Base-by-base conservation (phyloP, 2,888 invertebrate species). In the Anthrax anthrax region DNA sequence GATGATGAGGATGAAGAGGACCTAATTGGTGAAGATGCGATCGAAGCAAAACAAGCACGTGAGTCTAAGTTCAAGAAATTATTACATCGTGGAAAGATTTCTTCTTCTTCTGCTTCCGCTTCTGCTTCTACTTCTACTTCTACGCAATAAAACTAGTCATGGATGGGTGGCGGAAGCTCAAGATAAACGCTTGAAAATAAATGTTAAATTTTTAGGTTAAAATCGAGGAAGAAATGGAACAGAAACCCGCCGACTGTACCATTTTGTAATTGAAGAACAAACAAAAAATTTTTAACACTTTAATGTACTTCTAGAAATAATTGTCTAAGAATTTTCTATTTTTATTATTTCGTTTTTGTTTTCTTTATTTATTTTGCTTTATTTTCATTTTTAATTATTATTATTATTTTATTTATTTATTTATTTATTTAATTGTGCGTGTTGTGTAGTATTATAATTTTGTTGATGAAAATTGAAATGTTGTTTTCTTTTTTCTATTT, bases 1-100 rank as follows among this genome's bases (percentile, higher is more conserved):
- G 78, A 78, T 16, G 81, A 79, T 37, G 65, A 63, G 52, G 78
- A 77, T 18, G 80, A 78, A 51, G 77, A 80, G 59, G 77, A 76
- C 57, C 76, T 83, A 67, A 73, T 77, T 60, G 77, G 68, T 50
- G 71, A 74, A 47, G 70, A 71, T 60, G 72, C 77, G 61, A 74
- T 78, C 61, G 78, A 75, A 67, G 78, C 80, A 58, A 77, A 78
- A 68, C 72, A 73, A 73, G 76, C 86, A 84, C 86, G 87, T 86
- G 85, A 87, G 87, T 86, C 84, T 62, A 84, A 82, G 79, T 77
- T 78, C 65, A 65, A 70, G 66, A 72, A 73, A 61, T 36, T 36
- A 19, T 36, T 32, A 18, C 18, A 36, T 36, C 36, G n/a, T 12
- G 29, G 29, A 32, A 32, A 32, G 3, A 12, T 3, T 9, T 9